These are phyloP conservation scores for Drosophila niveifrons DNA, from an alignment of 2,888 invertebrate species.

Conservation along the genomic window DNA sequence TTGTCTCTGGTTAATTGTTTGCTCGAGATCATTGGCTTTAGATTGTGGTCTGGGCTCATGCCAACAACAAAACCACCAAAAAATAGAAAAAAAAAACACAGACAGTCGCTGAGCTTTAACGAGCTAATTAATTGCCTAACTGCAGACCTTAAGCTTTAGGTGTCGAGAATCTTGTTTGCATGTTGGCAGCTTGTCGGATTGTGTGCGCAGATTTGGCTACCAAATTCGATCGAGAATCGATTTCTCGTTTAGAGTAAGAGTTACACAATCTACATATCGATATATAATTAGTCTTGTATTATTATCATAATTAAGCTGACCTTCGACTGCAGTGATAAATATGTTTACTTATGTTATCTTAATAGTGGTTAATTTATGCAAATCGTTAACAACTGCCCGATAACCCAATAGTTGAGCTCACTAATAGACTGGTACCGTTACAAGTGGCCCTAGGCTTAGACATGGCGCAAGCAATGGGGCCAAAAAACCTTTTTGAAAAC, in stretches of 20 bases:
- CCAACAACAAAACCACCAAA: conserved; percentile 44
- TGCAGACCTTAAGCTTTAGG: conserved; percentile 43
- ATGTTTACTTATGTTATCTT: conserved; percentile 15
- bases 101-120: conserved; percentile 31
- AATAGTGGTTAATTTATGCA: conserved; percentile 63
- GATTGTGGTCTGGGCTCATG: conserved; percentile 57
- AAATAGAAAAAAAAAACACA: conserved; percentile 1
- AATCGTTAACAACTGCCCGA: conserved; percentile 46
- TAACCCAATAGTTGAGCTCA: conserved; percentile 13
- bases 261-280: conserved; percentile 23
- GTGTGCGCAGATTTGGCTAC: conserved; percentile 10
- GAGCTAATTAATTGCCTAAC: conserved; percentile 63
- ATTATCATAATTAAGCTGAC: conserved; percentile 56
- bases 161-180: conserved; percentile 70
- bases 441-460: conserved; percentile 20
- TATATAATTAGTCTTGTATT: conserved; percentile 14
- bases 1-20: conserved; percentile 56
- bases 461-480: conserved; percentile 28
- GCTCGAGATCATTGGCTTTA: conserved; percentile 46
- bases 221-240: conserved; percentile 40
- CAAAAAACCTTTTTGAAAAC: conserved; percentile 30
- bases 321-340: conserved; percentile 49
- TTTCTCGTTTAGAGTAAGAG: conserved; percentile 13
- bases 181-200: conserved; percentile 25
- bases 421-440: conserved; percentile 57